These are phyloP conservation scores for Chondrosia reniformis DNA, from an alignment of 37 sponge, comb jelly and placozoan species.

Conservation along the genomic window DNA sequence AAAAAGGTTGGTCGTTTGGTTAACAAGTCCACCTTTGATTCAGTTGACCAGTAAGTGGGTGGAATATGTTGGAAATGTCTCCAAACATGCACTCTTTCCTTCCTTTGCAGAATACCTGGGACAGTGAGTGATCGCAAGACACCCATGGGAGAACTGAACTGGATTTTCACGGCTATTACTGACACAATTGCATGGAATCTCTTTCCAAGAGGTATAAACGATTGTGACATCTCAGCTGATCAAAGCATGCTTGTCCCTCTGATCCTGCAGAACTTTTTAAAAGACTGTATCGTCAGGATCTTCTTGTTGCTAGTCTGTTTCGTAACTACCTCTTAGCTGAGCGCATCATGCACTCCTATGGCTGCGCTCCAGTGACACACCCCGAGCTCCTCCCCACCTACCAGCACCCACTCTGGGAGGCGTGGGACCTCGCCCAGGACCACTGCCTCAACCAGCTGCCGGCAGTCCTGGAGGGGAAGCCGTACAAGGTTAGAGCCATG, in stretches of 20 bases:
- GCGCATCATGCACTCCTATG: conserved; percentile 86
- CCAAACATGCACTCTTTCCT: neutral
- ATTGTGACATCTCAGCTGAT: neutral
- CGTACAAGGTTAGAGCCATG: conserved; percentile 69
- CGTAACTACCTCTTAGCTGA: conserved; percentile 94
- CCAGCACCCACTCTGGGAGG: conserved; percentile 87
- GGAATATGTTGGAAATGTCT: too few species aligned
- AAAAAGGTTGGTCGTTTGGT: conserved; percentile 47
- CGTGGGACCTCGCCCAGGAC: conserved; percentile 97
- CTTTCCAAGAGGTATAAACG: conserved; percentile 67
- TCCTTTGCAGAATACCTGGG: conserved; percentile 73
- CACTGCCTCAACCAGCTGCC: conserved; percentile 82
- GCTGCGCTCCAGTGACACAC: conserved; percentile 82
- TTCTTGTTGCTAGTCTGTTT: conserved; percentile 93
- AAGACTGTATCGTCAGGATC: conserved; percentile 92
- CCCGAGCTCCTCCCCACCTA: conserved; percentile 84
- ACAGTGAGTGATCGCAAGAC: conserved; percentile 82
- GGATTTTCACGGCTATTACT: conserved; percentile 98
- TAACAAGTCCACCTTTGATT: conserved; percentile 43
- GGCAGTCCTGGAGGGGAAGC: conserved; percentile 41
- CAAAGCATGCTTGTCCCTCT: neutral
- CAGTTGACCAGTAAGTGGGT: conserved; percentile 74
- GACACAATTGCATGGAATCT: conserved; percentile 99
- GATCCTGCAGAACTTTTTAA: conserved; percentile 76
- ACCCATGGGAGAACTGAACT: conserved; percentile 96